Percentiles rank a stretch among this genome's conserved stretches.
phyloP scores from a whole-genome alignment of 1,140 invertebrate species.

The Zaprionus africanus region DNA sequence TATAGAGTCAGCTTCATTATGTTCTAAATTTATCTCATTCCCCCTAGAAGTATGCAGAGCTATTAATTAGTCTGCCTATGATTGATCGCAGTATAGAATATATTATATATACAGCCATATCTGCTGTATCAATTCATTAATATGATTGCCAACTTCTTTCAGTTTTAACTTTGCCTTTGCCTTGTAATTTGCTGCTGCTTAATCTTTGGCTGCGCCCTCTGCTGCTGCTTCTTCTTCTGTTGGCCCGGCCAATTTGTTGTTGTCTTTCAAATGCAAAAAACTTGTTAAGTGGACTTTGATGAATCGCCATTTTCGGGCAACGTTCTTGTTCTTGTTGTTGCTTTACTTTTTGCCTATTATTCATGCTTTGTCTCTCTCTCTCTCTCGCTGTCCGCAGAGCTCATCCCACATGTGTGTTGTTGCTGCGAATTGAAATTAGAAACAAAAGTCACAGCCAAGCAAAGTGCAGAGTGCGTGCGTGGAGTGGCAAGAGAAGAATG shows the following conservation, averaged over 20 bases:
- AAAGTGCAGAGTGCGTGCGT: slow-evolving; percentile 78
- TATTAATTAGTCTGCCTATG: slow-evolving; percentile 10
- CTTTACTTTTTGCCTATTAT: slow-evolving; percentile 58
- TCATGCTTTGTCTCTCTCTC: slow-evolving; percentile 58
- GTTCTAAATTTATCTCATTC: not conserved
- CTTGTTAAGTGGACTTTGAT: slow-evolving; percentile 80
- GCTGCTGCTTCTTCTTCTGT: slow-evolving; percentile 16
- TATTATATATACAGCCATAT: not conserved
- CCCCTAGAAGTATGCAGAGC: slow-evolving; percentile 39
- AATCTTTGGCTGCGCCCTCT: slow-evolving; percentile 11
- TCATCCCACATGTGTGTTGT: slow-evolving; percentile 48
- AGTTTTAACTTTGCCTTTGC: slow-evolving; percentile 18
- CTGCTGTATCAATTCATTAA: slow-evolving; percentile 10
- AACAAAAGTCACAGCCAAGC: slow-evolving; percentile 55
- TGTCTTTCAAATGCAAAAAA: slow-evolving; percentile 76
- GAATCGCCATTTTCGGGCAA: slow-evolving; percentile 68
- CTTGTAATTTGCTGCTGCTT: slow-evolving; percentile 18
- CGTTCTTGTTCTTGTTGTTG: slow-evolving; percentile 44
- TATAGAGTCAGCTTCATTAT: too few relatives aligned
- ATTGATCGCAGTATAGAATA: slow-evolving; percentile 2
- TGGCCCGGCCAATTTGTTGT: slow-evolving; percentile 42
- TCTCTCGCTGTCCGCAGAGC: slow-evolving; percentile 14
- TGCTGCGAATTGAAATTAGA: slow-evolving; percentile 50
- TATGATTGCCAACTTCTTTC: slow-evolving; percentile 9
- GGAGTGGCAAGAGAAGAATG: slow-evolving; percentile 27